Evolutionary conservation across 2,797 vertebrate genomes (phyloP), one percentile per base, ranked within the genome.

Genomic region (Eidolon dupreanum): DNA sequence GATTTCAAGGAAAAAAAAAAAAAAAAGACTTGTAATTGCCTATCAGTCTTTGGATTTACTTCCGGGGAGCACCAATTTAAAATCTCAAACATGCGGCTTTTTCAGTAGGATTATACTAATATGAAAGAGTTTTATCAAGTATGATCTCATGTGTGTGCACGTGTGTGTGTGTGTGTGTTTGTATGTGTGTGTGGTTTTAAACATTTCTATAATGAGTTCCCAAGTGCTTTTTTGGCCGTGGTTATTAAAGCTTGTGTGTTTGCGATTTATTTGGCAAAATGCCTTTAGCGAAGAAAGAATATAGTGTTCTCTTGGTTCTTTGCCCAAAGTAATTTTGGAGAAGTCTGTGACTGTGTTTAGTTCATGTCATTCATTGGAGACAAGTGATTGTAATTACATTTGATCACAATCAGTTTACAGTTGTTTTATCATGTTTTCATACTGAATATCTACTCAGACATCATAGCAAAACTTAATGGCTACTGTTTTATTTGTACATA

Each of bases 301-400:
- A 98, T 98, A 98, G 98, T 98, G 98, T 98, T 98, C 98, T 98
- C 98, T 98, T 99, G 99, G 98, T 98, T 96, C 90, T 97, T 97
- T 98, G 98, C 98, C 98, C 98, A 98, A 98, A 98, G 98, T 99
- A 98, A 99, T 99, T 99, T 98, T 98, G 97, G 98, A 98, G 98
- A 98, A 97, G 97, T 98, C 98, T 98, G 98, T 97, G 98, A 98
- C 98, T 98, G 97, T 97, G 97, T 98, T 99, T 98, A 98, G 98
- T 98, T 98, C 97, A 98, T 98, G 98, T 98, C 98, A 97, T 97
- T 99, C 98, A 98, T 92, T 98, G 98, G 98, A 98, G 97, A 98
- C 97, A 98, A 98, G 98, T 98, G 97, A 97, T 98, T 98, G 98
- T 98, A 99, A 99, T 98, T 98, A 98, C 96, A 98, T 98, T 98